These are phyloP conservation scores for Parotocinclus haroldoi DNA, from an alignment of 2,797 vertebrate species.

Conservation along the genomic window DNA sequence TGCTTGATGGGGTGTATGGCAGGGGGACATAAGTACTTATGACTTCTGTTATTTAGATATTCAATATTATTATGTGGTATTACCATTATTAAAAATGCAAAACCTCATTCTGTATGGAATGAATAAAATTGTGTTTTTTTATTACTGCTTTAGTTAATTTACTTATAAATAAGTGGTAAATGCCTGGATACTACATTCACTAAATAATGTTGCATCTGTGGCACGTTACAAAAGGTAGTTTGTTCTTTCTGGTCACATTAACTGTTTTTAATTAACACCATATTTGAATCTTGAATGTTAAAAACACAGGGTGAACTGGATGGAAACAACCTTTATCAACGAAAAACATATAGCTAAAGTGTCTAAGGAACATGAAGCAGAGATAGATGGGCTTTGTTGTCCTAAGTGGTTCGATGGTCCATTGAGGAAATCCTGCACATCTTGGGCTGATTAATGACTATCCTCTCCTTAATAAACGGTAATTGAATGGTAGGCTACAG, in stretches of 20 bases:
- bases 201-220: too few relatives aligned
- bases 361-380: conserved; percentile 49
- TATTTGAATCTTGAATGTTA: background rate
- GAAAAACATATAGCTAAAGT: conserved; percentile 31
- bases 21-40: too few relatives aligned
- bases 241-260: background rate
- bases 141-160: too few relatives aligned
- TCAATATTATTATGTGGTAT: too few relatives aligned
- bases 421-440: conserved; percentile 66
- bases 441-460: conserved; percentile 73
- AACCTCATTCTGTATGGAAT: too few relatives aligned
- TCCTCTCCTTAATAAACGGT: conserved; percentile 75
- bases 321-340: conserved; percentile 5
- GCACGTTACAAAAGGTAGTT: conserved; percentile 39
- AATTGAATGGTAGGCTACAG: conserved; percentile 76
- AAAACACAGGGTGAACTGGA: background rate
- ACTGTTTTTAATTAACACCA: background rate
- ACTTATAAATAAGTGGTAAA: too few relatives aligned
- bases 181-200: too few relatives aligned
- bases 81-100: too few relatives aligned
- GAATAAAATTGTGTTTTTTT: too few relatives aligned
- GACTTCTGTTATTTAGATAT: too few relatives aligned
- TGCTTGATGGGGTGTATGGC: too few relatives aligned
- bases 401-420: conserved; percentile 61
- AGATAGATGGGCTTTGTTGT: conserved; percentile 55